These are phyloP conservation scores for Drosophila navojoa DNA, from an alignment of 1,140 invertebrate species.

Conservation along the genomic window DNA sequence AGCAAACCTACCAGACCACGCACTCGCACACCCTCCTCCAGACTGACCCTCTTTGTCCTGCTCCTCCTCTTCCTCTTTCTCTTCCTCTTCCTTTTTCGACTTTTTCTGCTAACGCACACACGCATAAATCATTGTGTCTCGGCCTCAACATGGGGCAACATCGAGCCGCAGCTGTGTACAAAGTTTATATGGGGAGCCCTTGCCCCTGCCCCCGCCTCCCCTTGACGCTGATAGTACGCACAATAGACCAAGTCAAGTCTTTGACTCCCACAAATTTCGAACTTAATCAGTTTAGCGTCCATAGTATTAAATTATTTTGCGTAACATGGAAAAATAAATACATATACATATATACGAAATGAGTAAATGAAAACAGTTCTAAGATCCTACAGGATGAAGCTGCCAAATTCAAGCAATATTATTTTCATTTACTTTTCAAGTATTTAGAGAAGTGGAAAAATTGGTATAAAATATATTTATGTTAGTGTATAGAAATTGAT, in stretches of 20 bases:
- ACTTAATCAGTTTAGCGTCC: background rate
- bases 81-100: constrained; percentile 11
- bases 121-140: constrained; percentile 56
- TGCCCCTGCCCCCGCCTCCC: background rate
- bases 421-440: too few relatives aligned
- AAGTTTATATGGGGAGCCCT: constrained; percentile 32
- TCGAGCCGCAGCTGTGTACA: constrained; percentile 43
- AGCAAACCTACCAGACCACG: background rate
- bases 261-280: background rate
- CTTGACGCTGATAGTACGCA: background rate
- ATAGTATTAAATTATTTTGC: background rate
- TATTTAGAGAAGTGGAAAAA: too few relatives aligned
- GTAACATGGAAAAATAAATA: background rate
- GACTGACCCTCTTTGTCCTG: too few relatives aligned
- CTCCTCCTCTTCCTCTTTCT: background rate
- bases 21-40: background rate
- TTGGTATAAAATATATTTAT: too few relatives aligned
- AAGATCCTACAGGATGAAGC: too few relatives aligned
- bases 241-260: background rate
- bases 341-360: too few relatives aligned
- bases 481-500: too few relatives aligned
- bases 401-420: too few relatives aligned
- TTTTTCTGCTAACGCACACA: constrained; percentile 36
- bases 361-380: too few relatives aligned
- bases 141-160: constrained; percentile 19